Conservation (phyloP, 2,113 vertebrate genomes). For the Catagonus wagneri region DNA sequence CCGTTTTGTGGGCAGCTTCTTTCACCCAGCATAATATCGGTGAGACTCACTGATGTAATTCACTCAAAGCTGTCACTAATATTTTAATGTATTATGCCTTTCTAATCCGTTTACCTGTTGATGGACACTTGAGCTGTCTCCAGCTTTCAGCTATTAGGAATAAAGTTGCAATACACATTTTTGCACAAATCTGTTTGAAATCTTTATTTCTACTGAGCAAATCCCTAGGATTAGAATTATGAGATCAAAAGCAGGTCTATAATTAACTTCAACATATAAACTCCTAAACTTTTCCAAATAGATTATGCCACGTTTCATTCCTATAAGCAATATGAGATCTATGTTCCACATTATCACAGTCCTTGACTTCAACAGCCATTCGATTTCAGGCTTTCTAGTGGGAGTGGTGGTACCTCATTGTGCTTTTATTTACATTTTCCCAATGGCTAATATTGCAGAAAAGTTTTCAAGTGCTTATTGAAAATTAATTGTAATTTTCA, state of each 20-base stretch:
- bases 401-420: neutral
- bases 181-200: neutral
- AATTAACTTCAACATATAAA: neutral
- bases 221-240: neutral
- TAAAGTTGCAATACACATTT: neutral
- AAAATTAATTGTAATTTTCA: neutral
- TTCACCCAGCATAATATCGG: neutral
- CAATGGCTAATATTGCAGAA: neutral
- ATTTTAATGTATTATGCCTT: neutral
- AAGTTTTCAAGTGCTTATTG: neutral
- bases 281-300: neutral
- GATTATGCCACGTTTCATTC: neutral
- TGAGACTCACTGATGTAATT: neutral
- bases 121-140: neutral
- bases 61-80: neutral
- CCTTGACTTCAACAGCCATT: neutral
- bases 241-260: neutral
- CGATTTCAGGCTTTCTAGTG: neutral
- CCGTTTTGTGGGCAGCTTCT: neutral
- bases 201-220: neutral
- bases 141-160: neutral
- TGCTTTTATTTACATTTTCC: neutral
- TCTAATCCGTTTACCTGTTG: neutral
- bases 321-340: fast-evolving
- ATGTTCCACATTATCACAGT: neutral